Conservation (phyloP, 1,140 invertebrate genomes). For the Sycobia sp. region DNA sequence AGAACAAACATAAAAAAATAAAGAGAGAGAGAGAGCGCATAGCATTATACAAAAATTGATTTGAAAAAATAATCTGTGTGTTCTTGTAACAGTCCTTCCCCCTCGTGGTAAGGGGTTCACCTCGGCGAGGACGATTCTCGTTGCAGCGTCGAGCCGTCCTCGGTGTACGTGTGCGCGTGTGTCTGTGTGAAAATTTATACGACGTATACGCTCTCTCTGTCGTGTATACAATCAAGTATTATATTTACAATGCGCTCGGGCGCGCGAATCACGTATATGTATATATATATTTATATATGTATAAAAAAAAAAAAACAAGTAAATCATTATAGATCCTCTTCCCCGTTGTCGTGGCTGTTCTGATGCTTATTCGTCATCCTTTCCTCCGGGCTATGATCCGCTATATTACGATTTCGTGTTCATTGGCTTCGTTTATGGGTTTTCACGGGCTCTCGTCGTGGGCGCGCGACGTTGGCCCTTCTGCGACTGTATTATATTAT, state of each 20-base stretch:
- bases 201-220: too few relatives aligned
- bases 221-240: too few relatives aligned
- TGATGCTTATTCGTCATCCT: background rate
- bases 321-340: conserved; percentile 15
- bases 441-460: background rate
- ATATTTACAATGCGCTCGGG: conserved; percentile 48
- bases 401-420: too few relatives aligned
- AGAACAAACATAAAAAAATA: conserved; percentile 33
- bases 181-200: too few relatives aligned
- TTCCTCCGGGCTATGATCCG: conserved; percentile 28
- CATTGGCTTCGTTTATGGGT: conserved; percentile 28
- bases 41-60: conserved; percentile 45
- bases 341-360: conserved; percentile 2
- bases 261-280: conserved; percentile 48
- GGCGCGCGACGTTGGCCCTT: conserved; percentile 12
- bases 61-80: conserved; percentile 50
- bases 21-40: too few relatives aligned
- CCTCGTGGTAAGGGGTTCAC: too few relatives aligned
- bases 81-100: too few relatives aligned
- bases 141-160: background rate
- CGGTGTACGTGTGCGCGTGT: background rate
- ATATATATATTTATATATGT: too few relatives aligned
- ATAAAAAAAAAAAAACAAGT: too few relatives aligned
- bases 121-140: too few relatives aligned
- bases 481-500: conserved; percentile 34